A percentile compares a stretch with the other conserved stretches of the same genome.
Conservation (phyloP, 2,113 vertebrate species). For the Daubentonia madagascariensis region DNA sequence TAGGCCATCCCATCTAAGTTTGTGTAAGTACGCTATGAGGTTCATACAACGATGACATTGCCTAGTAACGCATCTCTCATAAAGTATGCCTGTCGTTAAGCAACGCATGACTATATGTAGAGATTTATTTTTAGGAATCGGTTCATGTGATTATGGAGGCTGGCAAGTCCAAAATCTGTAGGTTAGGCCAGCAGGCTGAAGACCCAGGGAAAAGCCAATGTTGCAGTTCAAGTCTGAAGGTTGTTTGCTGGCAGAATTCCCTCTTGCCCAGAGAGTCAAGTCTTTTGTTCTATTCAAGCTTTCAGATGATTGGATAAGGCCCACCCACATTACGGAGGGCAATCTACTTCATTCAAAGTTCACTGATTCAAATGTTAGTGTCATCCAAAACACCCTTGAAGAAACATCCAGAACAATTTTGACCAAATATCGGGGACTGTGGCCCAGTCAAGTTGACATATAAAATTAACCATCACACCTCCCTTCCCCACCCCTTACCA, state of each 20-base stretch:
- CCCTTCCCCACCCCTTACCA: not conserved
- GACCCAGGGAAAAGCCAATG: not conserved
- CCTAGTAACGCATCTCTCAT: not conserved
- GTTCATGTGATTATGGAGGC: not conserved
- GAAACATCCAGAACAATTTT: not conserved
- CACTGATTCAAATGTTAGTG: not conserved
- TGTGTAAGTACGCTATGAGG: not conserved
- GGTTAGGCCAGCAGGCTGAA: not conserved
- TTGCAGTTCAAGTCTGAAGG: not conserved
- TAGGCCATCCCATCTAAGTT: not conserved
- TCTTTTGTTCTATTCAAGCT: not conserved
- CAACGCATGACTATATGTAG: not conserved
- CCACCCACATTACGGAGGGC: not conserved
- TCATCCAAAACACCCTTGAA: not conserved
- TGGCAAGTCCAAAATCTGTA: not conserved
- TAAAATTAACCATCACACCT: not conserved
- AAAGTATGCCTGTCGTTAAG: not conserved
- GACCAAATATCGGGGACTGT: not conserved
- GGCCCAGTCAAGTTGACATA: not conserved
- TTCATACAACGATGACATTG: too few relatives aligned
- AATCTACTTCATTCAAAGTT: not conserved
- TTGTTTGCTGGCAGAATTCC: not conserved
- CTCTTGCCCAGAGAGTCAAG: not conserved
- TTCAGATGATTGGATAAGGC: not conserved
- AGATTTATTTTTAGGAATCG: not conserved